Evolutionary conservation across 2,888 invertebrate species (phyloP).

Genomic region (Agrochola circellaris): DNA sequence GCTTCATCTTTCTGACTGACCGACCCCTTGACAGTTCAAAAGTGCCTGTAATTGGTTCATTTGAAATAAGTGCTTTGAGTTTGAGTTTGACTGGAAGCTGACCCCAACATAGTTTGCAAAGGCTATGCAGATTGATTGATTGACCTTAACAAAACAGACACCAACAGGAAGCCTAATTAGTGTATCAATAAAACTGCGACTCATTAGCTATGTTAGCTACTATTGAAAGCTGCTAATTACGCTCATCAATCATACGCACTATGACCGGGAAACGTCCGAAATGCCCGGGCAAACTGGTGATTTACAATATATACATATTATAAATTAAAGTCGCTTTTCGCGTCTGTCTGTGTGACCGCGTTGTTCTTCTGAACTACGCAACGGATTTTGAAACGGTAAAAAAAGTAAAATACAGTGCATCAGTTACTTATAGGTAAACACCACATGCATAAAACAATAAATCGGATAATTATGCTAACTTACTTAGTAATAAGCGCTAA

Average conservation of each 20-base stretch:
- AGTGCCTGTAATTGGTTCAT: no score
- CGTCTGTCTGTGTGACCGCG: not conserved
- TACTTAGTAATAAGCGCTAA: no score
- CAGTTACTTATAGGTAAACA: no score
- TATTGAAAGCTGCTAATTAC: conserved; percentile 61
- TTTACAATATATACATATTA: conserved; percentile 34
- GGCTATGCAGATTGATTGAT: no score
- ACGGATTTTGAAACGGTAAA: not conserved
- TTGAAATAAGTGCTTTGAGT: no score
- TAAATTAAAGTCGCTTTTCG: not conserved
- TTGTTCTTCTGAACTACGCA: not conserved
- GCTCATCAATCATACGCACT: conserved; percentile 64
- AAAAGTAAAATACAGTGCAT: no score
- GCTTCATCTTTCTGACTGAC: no score
- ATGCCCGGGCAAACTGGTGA: conserved; percentile 49
- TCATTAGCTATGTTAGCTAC: conserved; percentile 55
- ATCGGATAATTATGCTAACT: no score
- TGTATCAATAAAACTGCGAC: conserved; percentile 48
- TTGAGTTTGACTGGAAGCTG: no score
- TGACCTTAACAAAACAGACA: conserved; percentile 1
- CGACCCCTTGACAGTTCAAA: no score
- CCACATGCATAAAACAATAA: no score
- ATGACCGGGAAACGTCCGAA: conserved; percentile 59
- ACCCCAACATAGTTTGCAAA: no score
- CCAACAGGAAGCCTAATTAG: conserved; percentile 32